Base-by-base conservation (phyloP, 2,888 invertebrate genomes). In the Rhyacophila evoluta region DNA sequence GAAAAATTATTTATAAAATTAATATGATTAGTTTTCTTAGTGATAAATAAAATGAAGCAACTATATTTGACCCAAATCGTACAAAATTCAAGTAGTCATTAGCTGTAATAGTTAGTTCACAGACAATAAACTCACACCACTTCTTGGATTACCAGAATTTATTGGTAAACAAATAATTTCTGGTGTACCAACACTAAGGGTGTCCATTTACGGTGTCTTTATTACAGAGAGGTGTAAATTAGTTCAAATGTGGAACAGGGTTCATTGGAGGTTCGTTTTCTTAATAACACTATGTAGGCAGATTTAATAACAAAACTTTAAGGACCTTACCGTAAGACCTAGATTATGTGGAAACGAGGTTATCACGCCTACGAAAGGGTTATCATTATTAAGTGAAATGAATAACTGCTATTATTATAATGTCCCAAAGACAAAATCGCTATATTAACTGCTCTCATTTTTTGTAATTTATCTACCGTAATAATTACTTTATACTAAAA, bases 251-350 rank as follows among this genome's bases (percentile, higher is more conserved):
- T 55, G 19, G 55, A n/a, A 55, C 25, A 19, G 19, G 19, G 55
- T 19, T 55, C 55, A 55, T 55, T 19, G 55, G 19, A 55, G 15
- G 15, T 55, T 19, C 15, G 55, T 25, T 55, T 55, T 55, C 55
- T 55, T 55, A 55, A 55, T 55, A 55, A 55, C 55, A 55, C 55
- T 55, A 55, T 55, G 55, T 55, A 19, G 55, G 55, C 1, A 55
- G 19, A 55, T 55, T 55, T 55, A 55, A 55, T 55, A 55, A 55
- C 55, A 1, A 55, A 55, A 55, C 55, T 55, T 55, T 55, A 55
- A 55, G 55, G 55, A 55, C 55, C 55, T 19, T 8, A 55, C 25
- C 19, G 10, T 55, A 55, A 55, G 55, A 10, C 55, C 55, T 10
- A 25, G 55, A 55, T 55, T 55, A 55, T 55, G 19, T 25, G 55